Percentiles rank a stretch among this genome's conserved stretches.
Evolutionary conservation across 2,113 vertebrate species (phyloP).

Genomic region (Progne subis): DNA sequence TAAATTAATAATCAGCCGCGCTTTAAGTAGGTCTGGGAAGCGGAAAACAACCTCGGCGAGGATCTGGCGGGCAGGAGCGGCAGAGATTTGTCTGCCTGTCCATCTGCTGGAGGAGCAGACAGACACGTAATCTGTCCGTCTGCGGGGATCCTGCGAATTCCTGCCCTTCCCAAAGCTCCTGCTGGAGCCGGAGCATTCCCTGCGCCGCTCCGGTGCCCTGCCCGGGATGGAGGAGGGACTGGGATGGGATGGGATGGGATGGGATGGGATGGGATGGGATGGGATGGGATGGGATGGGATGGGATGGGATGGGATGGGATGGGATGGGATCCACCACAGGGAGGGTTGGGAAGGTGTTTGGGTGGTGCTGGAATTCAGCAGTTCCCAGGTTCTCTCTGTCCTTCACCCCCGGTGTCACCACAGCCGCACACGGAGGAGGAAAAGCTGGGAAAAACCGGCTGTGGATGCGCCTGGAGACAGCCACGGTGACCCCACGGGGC

Average conservation of each 20-base stretch:
- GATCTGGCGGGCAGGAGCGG: neutral
- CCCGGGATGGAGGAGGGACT: no score
- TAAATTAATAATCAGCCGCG: neutral
- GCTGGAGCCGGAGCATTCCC: no score
- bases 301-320: neutral
- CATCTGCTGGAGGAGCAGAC: slow-evolving; percentile 15
- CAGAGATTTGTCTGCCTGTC: slow-evolving; percentile 30
- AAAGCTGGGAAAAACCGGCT: no score
- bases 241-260: no score
- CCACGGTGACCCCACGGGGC: no score
- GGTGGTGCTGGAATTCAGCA: no score
- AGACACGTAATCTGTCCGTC: neutral
- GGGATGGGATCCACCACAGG: neutral
- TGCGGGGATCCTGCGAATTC: neutral
- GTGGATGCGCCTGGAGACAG: no score
- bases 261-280: neutral
- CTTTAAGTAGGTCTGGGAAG: slow-evolving; percentile 33
- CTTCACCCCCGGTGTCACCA: no score
- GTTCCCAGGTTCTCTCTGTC: no score
- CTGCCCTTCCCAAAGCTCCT: neutral
- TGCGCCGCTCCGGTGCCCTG: no score
- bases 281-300: neutral
- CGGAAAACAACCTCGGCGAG: neutral
- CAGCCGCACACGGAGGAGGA: no score
- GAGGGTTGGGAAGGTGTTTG: no score